These are phyloP conservation scores for Sebastes minor DNA, from an alignment of 2,797 vertebrate genomes.

Conservation along the genomic window DNA sequence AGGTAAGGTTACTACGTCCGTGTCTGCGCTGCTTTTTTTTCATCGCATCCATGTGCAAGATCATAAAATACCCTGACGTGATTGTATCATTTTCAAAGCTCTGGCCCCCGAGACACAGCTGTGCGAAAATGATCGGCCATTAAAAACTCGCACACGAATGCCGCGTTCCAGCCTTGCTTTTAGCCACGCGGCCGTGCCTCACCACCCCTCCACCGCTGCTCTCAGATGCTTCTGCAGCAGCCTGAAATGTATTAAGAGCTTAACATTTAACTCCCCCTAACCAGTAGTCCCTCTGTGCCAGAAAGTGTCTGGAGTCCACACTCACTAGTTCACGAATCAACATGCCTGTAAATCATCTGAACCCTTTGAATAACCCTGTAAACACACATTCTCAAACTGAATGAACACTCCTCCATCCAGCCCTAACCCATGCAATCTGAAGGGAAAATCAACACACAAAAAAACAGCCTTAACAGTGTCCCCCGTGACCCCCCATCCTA, in stretches of 20 bases:
- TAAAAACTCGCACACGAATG: conserved; percentile 7
- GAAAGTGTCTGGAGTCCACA: conserved; percentile 17
- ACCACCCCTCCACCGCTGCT: conserved; percentile 35
- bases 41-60: conserved; percentile 27
- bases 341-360: conserved; percentile 31
- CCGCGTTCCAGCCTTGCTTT: conserved; percentile 29
- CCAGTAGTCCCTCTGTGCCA: conserved; percentile 14
- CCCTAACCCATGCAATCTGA: conserved; percentile 44
- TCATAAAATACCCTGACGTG: conserved; percentile 22
- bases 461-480: conserved; percentile 66
- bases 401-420: conserved; percentile 32
- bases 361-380: conserved; percentile 18
- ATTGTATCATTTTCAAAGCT: conserved; percentile 38
- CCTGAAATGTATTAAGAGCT: conserved; percentile 41
- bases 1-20: conserved; percentile 83
- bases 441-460: conserved; percentile 13
- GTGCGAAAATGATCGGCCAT: conserved; percentile 26
- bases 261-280: conserved; percentile 19
- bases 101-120: conserved; percentile 35
- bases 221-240: conserved; percentile 48
- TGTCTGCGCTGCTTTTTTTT: conserved; percentile 4
- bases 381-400: conserved; percentile 40
- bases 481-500: conserved; percentile 73
- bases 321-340: conserved; percentile 11
- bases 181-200: conserved; percentile 38